Percentiles rank a stretch among this genome's conserved stretches.
Evolutionary conservation across 2,113 vertebrate genomes (phyloP).

Genomic region (Phodopus roborovskii): DNA sequence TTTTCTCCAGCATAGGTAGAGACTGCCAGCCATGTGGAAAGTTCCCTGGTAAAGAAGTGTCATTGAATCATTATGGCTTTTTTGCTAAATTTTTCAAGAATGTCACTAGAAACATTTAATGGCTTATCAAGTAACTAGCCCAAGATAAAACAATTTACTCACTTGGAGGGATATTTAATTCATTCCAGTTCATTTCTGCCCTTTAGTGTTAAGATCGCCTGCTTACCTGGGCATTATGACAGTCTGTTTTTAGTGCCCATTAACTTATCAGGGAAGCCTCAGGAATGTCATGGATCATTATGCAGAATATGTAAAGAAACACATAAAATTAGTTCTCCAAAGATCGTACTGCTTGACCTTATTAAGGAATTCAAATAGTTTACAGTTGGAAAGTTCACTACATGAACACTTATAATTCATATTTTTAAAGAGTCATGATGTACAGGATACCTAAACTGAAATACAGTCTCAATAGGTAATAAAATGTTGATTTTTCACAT

Average conservation of each 20-base stretch:
- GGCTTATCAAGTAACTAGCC: neutral
- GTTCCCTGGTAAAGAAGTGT: neutral
- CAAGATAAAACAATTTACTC: neutral
- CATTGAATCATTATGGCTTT: neutral
- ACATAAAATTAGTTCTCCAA: neutral
- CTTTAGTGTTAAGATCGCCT: neutral
- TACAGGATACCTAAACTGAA: neutral
- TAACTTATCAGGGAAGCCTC: neutral
- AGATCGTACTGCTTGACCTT: neutral
- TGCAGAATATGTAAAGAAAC: neutral
- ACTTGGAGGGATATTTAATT: neutral
- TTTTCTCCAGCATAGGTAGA: neutral
- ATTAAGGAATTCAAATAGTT: neutral
- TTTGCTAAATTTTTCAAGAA: slow-evolving; percentile 28
- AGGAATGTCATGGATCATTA: neutral
- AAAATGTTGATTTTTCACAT: neutral
- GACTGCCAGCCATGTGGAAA: neutral
- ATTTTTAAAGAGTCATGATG: neutral
- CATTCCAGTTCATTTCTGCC: neutral
- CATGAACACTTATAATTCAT: neutral
- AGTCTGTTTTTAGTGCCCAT: neutral
- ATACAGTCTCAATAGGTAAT: neutral
- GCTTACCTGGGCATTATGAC: neutral
- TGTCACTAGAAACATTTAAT: neutral
- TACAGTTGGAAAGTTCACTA: neutral